phyloP scores from a whole-genome alignment of 2,888 invertebrate species.

The Odontothrips loti region DNA sequence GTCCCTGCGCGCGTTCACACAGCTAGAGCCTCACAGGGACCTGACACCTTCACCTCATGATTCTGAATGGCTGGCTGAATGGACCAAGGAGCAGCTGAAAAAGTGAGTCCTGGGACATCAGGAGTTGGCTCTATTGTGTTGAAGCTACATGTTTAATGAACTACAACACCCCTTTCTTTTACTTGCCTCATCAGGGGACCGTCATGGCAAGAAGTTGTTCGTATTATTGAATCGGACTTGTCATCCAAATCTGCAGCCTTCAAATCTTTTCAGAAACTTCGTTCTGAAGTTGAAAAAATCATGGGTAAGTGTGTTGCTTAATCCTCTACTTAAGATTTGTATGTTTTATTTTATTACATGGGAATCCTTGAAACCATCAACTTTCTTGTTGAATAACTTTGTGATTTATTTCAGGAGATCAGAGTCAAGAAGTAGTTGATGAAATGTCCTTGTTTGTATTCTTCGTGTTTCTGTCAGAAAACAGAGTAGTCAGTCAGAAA shows the following conservation, averaged over 20 bases:
- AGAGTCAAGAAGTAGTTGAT: constrained; percentile 56
- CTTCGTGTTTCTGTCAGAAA: constrained; percentile 58
- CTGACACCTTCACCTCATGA: not conserved
- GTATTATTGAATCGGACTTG: constrained; percentile 31
- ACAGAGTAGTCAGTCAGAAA: constrained; percentile 53
- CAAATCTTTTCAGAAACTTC: constrained; percentile 33
- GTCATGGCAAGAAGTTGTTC: constrained; percentile 34
- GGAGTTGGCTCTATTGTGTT: not conserved
- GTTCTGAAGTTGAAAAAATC: constrained; percentile 39
- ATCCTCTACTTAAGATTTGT: no score
- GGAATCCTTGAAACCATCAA: constrained; percentile 49
- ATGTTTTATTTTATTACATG: no score
- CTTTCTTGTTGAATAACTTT: constrained; percentile 41
- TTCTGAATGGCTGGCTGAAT: not conserved
- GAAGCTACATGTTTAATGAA: constrained; percentile 37
- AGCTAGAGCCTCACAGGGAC: constrained; percentile 47
- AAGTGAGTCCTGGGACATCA: not conserved
- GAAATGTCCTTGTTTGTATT: constrained; percentile 60
- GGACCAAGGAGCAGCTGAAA: not conserved
- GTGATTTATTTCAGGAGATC: constrained; percentile 46
- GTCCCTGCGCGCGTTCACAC: constrained; percentile 60
- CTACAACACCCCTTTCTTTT: no score
- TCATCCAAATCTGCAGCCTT: constrained; percentile 30
- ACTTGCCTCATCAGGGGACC: constrained; percentile 30
- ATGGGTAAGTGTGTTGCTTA: constrained; percentile 37